Evolutionary conservation across 1,140 invertebrate genomes (phyloP), one percentile per base, ranked within the genome.

Genomic region (Trachelipus rathkii): DNA sequence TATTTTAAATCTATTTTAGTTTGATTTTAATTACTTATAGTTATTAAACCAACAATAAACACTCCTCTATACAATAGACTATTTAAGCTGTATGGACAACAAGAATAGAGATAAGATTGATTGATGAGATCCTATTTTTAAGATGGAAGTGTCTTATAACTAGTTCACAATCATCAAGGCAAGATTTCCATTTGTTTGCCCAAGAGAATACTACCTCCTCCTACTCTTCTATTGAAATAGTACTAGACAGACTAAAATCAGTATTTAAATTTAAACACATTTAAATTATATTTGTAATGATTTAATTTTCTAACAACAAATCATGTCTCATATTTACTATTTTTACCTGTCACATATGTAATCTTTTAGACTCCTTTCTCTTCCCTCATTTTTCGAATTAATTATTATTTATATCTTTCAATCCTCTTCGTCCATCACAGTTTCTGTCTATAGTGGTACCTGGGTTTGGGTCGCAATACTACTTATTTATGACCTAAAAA

Each of bases 211-310:
- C 50, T 60, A 60, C 50, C 50, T 60, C 50, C 50, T 60, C 50
- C 50, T n/a, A n/a, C n/a, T 60, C 50, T 15, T 60, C 50, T 60
- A 60, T 60, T 60, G 50, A 2, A 60, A 60, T 60, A 60, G 50
- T 15, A 13, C 50, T 13, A 13, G 8, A 19, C 33, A 33, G 33
- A 33, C 50, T 19, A 60, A 60, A 15, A 19, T 60, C n/a, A 60
- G 50, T 60, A 10, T 60, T 60, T 15, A 60, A 15, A 60, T 60
- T 60, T 3, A 4, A 8, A 8, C 4, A 60, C 19, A 19, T 60
- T 60, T 60, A 2, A 60, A 60, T 13, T 3, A 60, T 60, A 33
- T 33, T 33, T 33, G 33, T 33, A 33, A 33, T 33, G 33, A 33
- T 33, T 33, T 33, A 33, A 33, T 33, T 33, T 33, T 33, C 33